Evolutionary conservation across 2,888 invertebrate species (phyloP), one percentile per base, ranked within the genome.

Genomic region (Sphaeridia pumilis): DNA sequence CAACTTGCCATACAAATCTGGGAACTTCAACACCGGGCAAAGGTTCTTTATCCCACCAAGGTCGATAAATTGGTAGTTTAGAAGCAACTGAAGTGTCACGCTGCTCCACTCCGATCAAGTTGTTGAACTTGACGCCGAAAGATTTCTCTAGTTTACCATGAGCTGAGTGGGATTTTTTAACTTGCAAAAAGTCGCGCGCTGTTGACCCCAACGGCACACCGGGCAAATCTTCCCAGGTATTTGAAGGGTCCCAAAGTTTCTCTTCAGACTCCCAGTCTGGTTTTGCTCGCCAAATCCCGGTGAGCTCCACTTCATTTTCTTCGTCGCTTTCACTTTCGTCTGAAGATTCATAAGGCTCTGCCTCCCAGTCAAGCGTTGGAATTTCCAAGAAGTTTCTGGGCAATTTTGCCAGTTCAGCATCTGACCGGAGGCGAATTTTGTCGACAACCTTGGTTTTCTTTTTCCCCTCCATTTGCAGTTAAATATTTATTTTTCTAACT

Each of bases 1-100:
- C 54, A 2, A 50, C 50, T 45, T 54, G 43, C 46, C 50, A 57
- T 7, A 57, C 41, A 22, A 44, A 57, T 12, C 57, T 20, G 12
- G 57, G 57, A 4, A 49, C 35, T 2, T 22, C 28, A n/a, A 54
- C 26, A 25, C 57, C 57, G 2, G 54, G 48, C 44, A 57, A 38
- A 2, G 57, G 51, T 2, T 51, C 48, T 1, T 26, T 24, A 47
- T 56, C 56, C 36, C 41, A 45, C 47, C 43, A 45, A 2, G 55
- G 46, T 5, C 52, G 46, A 10, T 14, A 51, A 2, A 36, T 25
- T 2, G 51, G 54, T 2, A 45, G n/a, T 27, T 42, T 54, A n/a
- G 35, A 25, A 17, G 36, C 43, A 26, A 20, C n/a, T 4, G 35
- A 44, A 17, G 14, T 2, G 3, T n/a, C 24, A n/a, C 49, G 28